Evolutionary conservation across 30 jellyfish, hydroid and myxozoan species (phyloP).

Genomic region (Pelagia noctiluca): DNA sequence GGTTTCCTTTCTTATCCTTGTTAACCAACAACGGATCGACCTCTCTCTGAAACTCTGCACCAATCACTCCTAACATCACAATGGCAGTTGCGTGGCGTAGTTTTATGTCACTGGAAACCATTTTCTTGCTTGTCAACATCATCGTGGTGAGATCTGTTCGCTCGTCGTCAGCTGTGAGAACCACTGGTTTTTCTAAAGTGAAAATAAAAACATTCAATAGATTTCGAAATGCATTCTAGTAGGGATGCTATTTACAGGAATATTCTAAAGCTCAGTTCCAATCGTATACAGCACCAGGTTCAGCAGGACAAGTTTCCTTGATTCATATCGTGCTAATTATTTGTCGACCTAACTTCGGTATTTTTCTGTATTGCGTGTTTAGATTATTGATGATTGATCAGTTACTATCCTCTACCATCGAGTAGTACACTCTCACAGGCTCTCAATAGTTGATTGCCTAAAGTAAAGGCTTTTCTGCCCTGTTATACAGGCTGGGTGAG

Average conservation of each 20-base stretch:
- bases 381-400: too few relatives aligned
- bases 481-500: too few relatives aligned
- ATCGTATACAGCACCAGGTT: too few relatives aligned
- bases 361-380: too few relatives aligned
- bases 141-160: conserved; percentile 93
- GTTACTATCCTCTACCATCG: too few relatives aligned
- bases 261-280: background rate
- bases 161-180: conserved; percentile 84
- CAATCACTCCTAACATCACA: conserved; percentile 95
- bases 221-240: background rate
- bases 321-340: too few relatives aligned
- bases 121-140: conserved; percentile 93
- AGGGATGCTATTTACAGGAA: background rate
- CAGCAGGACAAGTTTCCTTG: too few relatives aligned
- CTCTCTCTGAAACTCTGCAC: conserved; percentile 98
- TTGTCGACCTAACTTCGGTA: too few relatives aligned
- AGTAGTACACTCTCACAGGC: too few relatives aligned
- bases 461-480: too few relatives aligned
- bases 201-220: background rate
- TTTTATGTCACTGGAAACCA: conserved; percentile 95
- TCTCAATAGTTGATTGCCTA: too few relatives aligned
- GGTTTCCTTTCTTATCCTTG: conserved; percentile 51
- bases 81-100: conserved; percentile 98
- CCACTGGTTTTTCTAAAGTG: conserved; percentile 76
- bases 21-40: conserved; percentile 83